Conservation (phyloP, 2,888 invertebrate species). For the Dasypolia templi region DNA sequence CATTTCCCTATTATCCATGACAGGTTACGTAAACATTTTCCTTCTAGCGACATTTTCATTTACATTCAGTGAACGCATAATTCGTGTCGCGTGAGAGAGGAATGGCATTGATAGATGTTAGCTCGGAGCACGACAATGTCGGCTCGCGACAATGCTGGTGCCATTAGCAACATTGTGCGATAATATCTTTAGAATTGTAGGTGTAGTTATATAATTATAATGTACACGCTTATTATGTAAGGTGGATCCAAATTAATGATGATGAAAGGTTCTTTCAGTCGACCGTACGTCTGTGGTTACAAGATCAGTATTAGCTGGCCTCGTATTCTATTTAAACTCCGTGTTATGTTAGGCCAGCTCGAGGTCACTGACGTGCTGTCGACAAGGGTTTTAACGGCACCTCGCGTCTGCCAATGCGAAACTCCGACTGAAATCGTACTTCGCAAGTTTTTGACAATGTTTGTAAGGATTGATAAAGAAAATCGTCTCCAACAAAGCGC, state of each 20-base stretch:
- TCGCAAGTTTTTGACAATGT: neutral
- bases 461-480: neutral
- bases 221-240: slow-evolving; percentile 16
- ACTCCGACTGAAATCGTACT: neutral
- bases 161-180: slow-evolving; percentile 42
- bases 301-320: neutral
- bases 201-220: slow-evolving; percentile 29
- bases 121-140: slow-evolving; percentile 33
- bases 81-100: slow-evolving; percentile 44
- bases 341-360: neutral
- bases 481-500: neutral
- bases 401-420: neutral
- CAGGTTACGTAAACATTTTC: slow-evolving; percentile 7
- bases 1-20: neutral
- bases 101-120: slow-evolving; percentile 54
- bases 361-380: neutral
- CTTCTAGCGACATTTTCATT: slow-evolving; percentile 8
- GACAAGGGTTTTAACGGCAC: neutral
- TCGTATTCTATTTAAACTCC: neutral
- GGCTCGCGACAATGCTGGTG: slow-evolving; percentile 8
- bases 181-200: slow-evolving; percentile 40
- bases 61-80: slow-evolving; percentile 32
- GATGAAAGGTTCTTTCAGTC: neutral
- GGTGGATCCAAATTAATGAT: neutral
- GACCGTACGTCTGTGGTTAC: no score